Base-by-base conservation (phyloP, 2,797 vertebrate genomes). In the Decapterus maruadsi region DNA sequence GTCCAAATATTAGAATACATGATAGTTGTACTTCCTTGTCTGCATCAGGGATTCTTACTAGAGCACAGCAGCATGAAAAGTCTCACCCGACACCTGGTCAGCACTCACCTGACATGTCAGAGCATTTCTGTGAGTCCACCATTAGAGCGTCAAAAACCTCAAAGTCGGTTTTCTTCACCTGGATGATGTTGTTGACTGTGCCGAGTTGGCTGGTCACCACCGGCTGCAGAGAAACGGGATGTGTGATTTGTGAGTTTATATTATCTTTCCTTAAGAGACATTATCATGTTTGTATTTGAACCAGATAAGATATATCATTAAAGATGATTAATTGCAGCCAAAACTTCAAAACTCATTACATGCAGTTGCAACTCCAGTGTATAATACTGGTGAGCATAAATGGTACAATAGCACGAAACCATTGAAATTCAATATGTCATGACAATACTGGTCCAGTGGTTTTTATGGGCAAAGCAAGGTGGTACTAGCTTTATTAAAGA, bases 151-250 rank as follows among this genome's bases (percentile, higher is more conserved):
- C 98, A 3, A 99, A 99, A 57, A 99, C 98, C 95, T 99, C 98
- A 89, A 99, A 99, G 94, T 99, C 98, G 0, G 98, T 99, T 93
- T 97, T 98, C 96, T 97, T 98, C 95, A 99, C 98, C 86, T 98
- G 97, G 91, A 99, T 98, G 89, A 99, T 45, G 66, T 99, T 99
- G 93, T 99, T 99, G 90, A 99, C 93, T 0, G 97, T 98, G 51
- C 98, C 98, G 1, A 99, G 93, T 90, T 99, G 97, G 90, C 95
- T 99, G 92, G 98, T 99, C 77, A 97, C 92, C 61, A 98, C 87
- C 9, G 98, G 98, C 98, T 99, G 1, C 34, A 36, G 34, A 36
- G 34, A 36, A 36, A 48, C 16, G 19, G 6, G 45, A 8, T 48
- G 17, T 3, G 7, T 19, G 7, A 36, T 64, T 11, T 38, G 14